A percentile compares a stretch with the other conserved stretches of the same genome.
These are phyloP conservation scores for Tigriopus californicus DNA, from an alignment of 2,888 invertebrate species.

Conservation along the genomic window DNA sequence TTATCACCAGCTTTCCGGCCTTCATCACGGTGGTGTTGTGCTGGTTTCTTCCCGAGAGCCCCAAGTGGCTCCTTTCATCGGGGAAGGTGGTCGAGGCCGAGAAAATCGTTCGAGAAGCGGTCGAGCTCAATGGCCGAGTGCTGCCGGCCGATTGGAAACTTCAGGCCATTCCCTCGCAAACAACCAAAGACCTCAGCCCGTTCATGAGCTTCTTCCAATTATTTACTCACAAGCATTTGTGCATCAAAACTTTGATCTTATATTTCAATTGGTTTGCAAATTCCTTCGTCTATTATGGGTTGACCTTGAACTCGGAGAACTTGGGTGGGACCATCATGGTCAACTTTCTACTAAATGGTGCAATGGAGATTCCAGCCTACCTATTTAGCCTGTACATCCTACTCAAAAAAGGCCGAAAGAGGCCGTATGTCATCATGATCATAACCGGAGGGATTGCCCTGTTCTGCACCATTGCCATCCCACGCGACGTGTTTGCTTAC, in stretches of 20 bases:
- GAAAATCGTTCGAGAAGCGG: background rate
- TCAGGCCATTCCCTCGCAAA: background rate
- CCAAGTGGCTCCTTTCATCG: background rate
- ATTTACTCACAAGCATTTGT: no score
- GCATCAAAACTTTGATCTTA: background rate
- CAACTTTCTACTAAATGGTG: background rate
- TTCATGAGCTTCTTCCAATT: no score
- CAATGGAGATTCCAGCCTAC: conserved; percentile 5
- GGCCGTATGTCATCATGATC: background rate
- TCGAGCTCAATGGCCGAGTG: background rate
- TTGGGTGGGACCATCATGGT: conserved; percentile 5
- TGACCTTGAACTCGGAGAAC: background rate
- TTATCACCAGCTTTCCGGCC: background rate
- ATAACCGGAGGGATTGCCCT: background rate
- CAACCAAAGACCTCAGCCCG: no score
- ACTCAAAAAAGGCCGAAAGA: background rate
- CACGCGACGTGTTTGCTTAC: background rate
- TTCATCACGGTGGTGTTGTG: background rate
- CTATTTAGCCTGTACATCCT: background rate
- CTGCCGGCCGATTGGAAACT: background rate
- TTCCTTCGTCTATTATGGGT: conserved; percentile 7
- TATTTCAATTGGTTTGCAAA: conserved; percentile 11
- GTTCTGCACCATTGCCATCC: background rate
- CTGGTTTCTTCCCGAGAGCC: conserved; percentile 7
- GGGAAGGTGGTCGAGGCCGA: background rate